Evolutionary conservation across 64 coral and sea anemone species (phyloP).

Genomic region (Cladopsammia gracilis): DNA sequence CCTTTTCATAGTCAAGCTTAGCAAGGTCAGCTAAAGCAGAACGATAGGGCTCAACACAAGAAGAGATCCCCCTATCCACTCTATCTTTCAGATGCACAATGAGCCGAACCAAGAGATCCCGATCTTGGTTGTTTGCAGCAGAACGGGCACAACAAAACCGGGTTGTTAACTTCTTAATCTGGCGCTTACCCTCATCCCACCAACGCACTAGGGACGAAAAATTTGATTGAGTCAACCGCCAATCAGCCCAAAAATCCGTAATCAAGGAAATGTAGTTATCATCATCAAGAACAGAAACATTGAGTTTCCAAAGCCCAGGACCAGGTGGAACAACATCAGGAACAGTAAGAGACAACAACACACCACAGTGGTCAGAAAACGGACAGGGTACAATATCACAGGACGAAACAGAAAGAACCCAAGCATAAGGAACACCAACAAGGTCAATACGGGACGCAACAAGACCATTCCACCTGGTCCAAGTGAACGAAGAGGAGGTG

Average conservation of each 20-base stretch:
- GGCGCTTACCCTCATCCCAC: slow-evolving; percentile 53
- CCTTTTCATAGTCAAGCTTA: background rate
- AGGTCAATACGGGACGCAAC: slow-evolving; percentile 18
- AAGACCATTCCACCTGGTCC: background rate
- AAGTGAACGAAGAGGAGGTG: background rate
- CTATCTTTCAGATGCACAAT: background rate
- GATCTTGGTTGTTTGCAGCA: no score
- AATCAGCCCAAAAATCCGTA: background rate
- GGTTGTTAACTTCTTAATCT: background rate
- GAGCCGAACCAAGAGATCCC: background rate
- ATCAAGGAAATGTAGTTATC: background rate
- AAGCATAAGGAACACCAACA: background rate
- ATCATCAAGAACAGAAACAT: background rate
- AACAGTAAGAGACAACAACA: background rate
- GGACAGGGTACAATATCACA: slow-evolving; percentile 15
- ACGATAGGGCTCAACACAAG: background rate
- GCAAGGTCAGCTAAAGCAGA: background rate
- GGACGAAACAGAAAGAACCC: background rate
- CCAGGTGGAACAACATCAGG: background rate
- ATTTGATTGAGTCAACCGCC: background rate
- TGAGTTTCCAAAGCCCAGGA: slow-evolving; percentile 24
- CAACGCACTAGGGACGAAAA: slow-evolving; percentile 14
- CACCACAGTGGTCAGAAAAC: slow-evolving; percentile 41
- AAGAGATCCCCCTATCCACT: background rate
- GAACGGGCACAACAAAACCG: background rate